A percentile compares a stretch with the other conserved stretches of the same genome.
These are phyloP conservation scores for Geotrypetes seraphini DNA, from an alignment of 2,797 vertebrate species.

Conservation along the genomic window DNA sequence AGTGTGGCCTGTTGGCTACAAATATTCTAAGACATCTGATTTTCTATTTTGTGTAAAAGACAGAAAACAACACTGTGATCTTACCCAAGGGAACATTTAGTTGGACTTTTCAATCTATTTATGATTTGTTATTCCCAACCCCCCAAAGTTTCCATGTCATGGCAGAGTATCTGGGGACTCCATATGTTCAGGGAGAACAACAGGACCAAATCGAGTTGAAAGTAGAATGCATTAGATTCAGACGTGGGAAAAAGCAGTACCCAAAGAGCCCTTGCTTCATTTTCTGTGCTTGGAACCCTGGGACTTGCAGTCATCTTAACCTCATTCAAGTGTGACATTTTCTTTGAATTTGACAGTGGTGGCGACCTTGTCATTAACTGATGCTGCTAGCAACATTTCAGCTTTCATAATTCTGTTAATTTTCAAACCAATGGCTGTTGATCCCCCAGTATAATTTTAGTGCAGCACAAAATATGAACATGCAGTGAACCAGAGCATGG, in stretches of 20 bases:
- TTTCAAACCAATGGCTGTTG: conserved; percentile 52
- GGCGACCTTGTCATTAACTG: conserved; percentile 66
- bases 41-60: conserved; percentile 43
- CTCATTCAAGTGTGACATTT: conserved; percentile 68
- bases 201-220: conserved; percentile 54
- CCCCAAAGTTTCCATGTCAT: conserved; percentile 55
- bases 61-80: conserved; percentile 47
- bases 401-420: conserved; percentile 63
- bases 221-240: conserved; percentile 49
- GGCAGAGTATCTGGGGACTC: conserved; percentile 53
- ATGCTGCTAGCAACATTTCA: conserved; percentile 48
- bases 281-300: conserved; percentile 60
- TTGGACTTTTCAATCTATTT: conserved; percentile 63
- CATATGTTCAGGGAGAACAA: conserved; percentile 64
- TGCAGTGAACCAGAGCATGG: conserved; percentile 12
- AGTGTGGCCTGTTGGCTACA: conserved; percentile 20
- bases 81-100: conserved; percentile 52
- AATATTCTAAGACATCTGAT: conserved; percentile 38
- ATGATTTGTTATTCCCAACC: conserved; percentile 55
- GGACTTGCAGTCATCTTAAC: conserved; percentile 54
- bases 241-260: conserved; percentile 42
- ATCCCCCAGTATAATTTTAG: conserved; percentile 42
- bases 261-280: conserved; percentile 50
- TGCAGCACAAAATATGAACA: conserved; percentile 24
- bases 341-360: conserved; percentile 63